Percentiles rank a stretch among this genome's conserved stretches.
Evolutionary conservation across 2,797 vertebrate genomes (phyloP).

Genomic region (Chaunax sp.): DNA sequence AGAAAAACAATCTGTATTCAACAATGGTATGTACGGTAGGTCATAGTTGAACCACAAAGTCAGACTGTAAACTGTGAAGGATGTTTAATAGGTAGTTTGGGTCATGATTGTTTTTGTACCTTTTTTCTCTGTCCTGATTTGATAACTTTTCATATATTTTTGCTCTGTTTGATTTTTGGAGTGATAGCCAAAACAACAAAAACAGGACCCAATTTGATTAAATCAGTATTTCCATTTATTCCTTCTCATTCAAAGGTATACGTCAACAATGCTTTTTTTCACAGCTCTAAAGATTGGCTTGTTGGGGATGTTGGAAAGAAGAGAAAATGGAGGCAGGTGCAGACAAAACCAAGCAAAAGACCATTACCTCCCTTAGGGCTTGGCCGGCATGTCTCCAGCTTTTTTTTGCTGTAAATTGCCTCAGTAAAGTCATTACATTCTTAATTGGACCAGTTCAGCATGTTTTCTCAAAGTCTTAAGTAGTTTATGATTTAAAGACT

Average conservation of each 20-base stretch:
- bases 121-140: too few relatives aligned
- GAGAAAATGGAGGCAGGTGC: conserved; percentile 2
- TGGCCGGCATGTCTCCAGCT: conserved; percentile 61
- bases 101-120: too few relatives aligned
- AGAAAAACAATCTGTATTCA: neutral
- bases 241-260: conserved; percentile 19
- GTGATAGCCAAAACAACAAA: too few relatives aligned
- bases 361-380: conserved; percentile 60
- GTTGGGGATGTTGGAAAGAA: conserved; percentile 36
- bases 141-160: too few relatives aligned
- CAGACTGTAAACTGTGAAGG: too few relatives aligned
- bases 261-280: too few relatives aligned
- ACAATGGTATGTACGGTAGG: too few relatives aligned
- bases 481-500: conserved; percentile 76
- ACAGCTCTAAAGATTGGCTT: conserved; percentile 15
- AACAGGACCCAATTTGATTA: too few relatives aligned
- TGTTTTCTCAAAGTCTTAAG: conserved; percentile 77
- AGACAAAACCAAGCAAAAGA: conserved; percentile 34
- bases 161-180: too few relatives aligned
- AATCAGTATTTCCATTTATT: too few relatives aligned
- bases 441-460: conserved; percentile 74
- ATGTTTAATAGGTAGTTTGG: too few relatives aligned
- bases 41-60: neutral
- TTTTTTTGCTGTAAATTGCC: conserved; percentile 68
- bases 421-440: conserved; percentile 77